A percentile compares a stretch with the other conserved stretches of the same genome.
These are phyloP conservation scores for Lasiurus cinereus DNA, from an alignment of 2,113 vertebrate species.

Conservation along the genomic window DNA sequence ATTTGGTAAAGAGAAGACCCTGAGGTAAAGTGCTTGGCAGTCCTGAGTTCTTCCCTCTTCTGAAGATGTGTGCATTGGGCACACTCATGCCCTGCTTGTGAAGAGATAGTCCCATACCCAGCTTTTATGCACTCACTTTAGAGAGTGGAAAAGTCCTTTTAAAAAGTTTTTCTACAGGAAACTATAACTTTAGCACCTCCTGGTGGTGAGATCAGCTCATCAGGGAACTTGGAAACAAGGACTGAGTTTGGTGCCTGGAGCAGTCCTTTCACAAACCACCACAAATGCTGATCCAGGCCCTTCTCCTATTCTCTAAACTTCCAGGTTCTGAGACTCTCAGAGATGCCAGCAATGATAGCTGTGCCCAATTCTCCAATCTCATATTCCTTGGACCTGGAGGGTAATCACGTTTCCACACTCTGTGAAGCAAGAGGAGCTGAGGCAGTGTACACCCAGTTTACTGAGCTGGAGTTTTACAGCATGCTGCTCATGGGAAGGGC, in stretches of 20 bases:
- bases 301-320: not conserved
- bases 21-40: not conserved
- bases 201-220: not conserved
- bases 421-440: not conserved
- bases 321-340: not conserved
- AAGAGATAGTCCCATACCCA: not conserved
- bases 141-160: not conserved
- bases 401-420: not conserved
- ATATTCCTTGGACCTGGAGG: too few species aligned
- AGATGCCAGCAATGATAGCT: not conserved
- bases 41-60: accelerated
- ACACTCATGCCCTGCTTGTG: too few species aligned
- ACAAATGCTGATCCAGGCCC: too few species aligned
- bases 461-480: not conserved
- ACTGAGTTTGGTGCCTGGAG: not conserved
- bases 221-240: not conserved
- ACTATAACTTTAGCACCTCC: not conserved
- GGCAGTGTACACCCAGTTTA: not conserved
- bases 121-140: not conserved
- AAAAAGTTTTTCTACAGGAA: not conserved
- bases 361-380: not conserved
- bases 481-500: not conserved
- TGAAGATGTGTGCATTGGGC: not conserved
- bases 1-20: not conserved
- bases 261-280: not conserved